These are phyloP conservation scores for Lucifuga dentata DNA, from an alignment of 2,113 vertebrate genomes.

Conservation along the genomic window DNA sequence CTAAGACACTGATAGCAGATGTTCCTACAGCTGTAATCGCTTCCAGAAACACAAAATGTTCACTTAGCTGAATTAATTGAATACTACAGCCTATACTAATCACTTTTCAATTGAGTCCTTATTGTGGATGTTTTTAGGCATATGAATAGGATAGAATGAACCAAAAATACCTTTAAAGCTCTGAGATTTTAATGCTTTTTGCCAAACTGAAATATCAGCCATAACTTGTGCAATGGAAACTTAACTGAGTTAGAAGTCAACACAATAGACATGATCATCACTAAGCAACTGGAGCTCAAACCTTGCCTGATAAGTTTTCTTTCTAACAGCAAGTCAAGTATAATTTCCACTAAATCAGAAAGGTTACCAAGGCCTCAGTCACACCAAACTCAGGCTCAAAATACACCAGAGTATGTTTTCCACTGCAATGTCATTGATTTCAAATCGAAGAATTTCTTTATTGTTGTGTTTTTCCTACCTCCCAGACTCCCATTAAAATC, in stretches of 20 bases:
- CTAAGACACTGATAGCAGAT: constrained; percentile 69
- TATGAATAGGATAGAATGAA: constrained; percentile 28
- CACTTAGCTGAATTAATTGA: constrained; percentile 69
- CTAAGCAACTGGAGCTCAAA: background rate
- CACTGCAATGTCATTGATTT: background rate
- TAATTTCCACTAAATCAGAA: no score
- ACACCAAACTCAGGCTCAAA: no score
- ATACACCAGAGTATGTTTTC: no score
- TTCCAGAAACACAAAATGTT: constrained; percentile 63
- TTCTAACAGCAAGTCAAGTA: no score
- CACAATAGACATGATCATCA: no score
- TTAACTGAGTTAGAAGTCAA: no score
- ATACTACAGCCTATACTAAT: constrained; percentile 61
- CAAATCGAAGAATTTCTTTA: no score
- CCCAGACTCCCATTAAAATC: no score
- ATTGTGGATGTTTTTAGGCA: constrained; percentile 18
- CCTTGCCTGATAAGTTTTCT: background rate
- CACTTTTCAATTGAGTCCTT: constrained; percentile 46
- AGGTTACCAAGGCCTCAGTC: no score
- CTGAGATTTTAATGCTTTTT: background rate
- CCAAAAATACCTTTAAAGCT: constrained; percentile 12
- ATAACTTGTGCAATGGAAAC: no score
- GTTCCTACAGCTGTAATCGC: constrained; percentile 75
- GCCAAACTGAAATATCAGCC: no score
- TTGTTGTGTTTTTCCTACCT: no score